Evolutionary conservation across 2,888 invertebrate species (phyloP).

Genomic region (Tetranychus truncatus): DNA sequence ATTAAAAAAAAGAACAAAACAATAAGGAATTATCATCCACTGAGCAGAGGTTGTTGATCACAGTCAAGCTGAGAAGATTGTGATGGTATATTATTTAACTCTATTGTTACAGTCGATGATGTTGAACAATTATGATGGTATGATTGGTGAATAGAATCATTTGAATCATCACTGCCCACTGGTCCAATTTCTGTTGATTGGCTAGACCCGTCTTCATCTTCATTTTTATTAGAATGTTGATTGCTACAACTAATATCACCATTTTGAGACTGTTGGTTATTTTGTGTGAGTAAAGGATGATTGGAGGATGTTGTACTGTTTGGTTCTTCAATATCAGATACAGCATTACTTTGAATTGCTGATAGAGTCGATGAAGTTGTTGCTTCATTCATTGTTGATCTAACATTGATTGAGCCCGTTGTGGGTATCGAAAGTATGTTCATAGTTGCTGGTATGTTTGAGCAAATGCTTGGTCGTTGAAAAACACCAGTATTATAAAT

Average conservation of each 20-base stretch:
- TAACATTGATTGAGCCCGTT: not conserved
- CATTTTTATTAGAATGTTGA: constrained; percentile 1
- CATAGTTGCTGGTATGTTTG: not conserved
- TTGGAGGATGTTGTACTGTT: constrained; percentile 2
- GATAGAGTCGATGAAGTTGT: not conserved
- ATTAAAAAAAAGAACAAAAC: not conserved
- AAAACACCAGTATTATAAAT: not conserved
- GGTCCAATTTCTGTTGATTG: not conserved
- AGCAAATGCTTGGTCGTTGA: not conserved
- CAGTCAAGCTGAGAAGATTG: constrained; percentile 18
- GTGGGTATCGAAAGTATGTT: not conserved
- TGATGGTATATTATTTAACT: constrained; percentile 20
- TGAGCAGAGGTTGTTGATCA: constrained; percentile 21
- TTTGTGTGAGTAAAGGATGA: constrained; percentile 1
- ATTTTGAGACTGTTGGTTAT: not conserved
- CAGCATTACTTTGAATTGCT: not conserved
- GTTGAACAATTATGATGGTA: constrained; percentile 7
- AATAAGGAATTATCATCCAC: constrained; percentile 8
- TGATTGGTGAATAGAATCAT: constrained; percentile 10
- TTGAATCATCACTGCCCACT: not conserved
- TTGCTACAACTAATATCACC: not conserved
- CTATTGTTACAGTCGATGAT: constrained; percentile 17
- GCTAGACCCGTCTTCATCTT: constrained; percentile 1
- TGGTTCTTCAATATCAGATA: not conserved
- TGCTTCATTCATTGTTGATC: not conserved